These are phyloP conservation scores for Saxicola maurus DNA, from an alignment of 2,797 vertebrate genomes.

Conservation along the genomic window DNA sequence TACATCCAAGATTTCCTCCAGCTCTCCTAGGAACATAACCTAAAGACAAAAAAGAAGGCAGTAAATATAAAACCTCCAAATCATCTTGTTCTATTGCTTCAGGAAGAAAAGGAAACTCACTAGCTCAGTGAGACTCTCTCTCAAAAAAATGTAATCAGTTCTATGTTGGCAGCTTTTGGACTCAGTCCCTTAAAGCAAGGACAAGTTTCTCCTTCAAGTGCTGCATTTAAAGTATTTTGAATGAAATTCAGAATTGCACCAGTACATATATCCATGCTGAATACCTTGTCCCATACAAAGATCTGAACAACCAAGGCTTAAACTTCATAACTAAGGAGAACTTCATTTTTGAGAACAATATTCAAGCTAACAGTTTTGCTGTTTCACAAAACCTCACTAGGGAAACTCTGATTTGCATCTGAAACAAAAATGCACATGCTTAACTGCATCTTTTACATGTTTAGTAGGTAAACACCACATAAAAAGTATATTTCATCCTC, in stretches of 20 bases:
- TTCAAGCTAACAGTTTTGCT: not conserved
- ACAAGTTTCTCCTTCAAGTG: not conserved
- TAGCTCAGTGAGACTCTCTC: not conserved
- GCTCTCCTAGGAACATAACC: slow-evolving; percentile 98
- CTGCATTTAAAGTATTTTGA: not conserved
- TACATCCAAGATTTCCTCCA: slow-evolving; percentile 98
- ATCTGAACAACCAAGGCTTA: not conserved
- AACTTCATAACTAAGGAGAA: not conserved
- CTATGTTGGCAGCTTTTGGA: not conserved
- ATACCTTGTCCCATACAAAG: not conserved
- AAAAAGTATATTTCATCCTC: not conserved
- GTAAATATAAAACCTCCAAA: not conserved
- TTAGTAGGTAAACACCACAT: not conserved
- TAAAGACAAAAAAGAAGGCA: slow-evolving; percentile 49
- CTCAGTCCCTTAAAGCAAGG: not conserved
- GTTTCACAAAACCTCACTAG: not conserved
- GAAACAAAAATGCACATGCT: not conserved
- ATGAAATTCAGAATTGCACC: not conserved
- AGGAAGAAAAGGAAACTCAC: not conserved
- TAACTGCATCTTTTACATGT: not conserved
- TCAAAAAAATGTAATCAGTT: not conserved
- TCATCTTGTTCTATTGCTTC: not conserved
- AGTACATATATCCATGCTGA: not conserved
- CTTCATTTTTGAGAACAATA: not conserved
- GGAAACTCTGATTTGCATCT: not conserved